Evolutionary conservation across 1,140 invertebrate genomes (phyloP).

Genomic region (Brachystomella parvula): DNA sequence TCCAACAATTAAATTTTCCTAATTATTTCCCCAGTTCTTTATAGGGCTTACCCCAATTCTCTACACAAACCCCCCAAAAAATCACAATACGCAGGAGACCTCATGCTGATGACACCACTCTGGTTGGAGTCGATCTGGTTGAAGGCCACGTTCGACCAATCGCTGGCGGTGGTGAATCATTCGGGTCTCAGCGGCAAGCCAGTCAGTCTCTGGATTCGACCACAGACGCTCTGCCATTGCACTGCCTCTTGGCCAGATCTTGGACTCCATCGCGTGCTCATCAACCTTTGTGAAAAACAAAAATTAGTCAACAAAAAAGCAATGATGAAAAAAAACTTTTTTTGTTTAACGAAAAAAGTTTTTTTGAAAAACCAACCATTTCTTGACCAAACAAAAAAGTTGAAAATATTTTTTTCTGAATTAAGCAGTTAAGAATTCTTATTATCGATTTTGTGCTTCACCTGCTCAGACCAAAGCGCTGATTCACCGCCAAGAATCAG

Average conservation of each 20-base stretch:
- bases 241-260: conserved; percentile 38
- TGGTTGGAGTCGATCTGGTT: conserved; percentile 39
- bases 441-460: conserved; percentile 37
- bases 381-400: not conserved
- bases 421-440: too few species aligned
- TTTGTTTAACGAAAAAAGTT: not conserved
- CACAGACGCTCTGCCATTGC: conserved; percentile 43
- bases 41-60: too few species aligned
- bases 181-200: conserved; percentile 57
- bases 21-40: too few species aligned
- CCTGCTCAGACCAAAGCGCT: conserved; percentile 71
- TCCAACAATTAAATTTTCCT: not conserved
- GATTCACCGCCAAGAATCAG: conserved; percentile 62
- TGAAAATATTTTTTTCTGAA: not conserved
- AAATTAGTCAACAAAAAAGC: too few species aligned
- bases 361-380: too few species aligned
- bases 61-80: too few species aligned
- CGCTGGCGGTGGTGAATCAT: conserved; percentile 49
- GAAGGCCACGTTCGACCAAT: conserved; percentile 37
- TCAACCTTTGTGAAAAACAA: too few species aligned
- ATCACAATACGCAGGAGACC: conserved; percentile 30
- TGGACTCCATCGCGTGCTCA: conserved; percentile 33
- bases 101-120: conserved; percentile 42
- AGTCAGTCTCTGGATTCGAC: conserved; percentile 40
- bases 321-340: too few species aligned